A percentile compares a stretch with the other conserved stretches of the same genome.
Conservation (phyloP, 2,888 invertebrate genomes). For the Mellilla xanthometata region DNA sequence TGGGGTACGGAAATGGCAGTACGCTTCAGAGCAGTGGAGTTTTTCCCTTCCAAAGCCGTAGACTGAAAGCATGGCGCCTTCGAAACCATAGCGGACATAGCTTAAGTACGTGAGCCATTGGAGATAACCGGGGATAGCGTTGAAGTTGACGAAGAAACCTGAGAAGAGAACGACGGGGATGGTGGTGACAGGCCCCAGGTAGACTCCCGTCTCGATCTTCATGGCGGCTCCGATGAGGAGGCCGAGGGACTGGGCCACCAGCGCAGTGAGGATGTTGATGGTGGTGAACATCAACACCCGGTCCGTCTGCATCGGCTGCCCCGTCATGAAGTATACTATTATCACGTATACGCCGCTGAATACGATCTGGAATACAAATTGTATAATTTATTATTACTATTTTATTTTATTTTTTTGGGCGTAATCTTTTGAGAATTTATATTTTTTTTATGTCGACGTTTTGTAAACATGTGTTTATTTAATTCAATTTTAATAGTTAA, state of each 20-base stretch:
- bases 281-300: constrained; percentile 91
- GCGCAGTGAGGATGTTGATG: constrained; percentile 89
- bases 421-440: no score
- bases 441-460: no score
- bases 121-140: constrained; percentile 94
- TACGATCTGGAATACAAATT: constrained; percentile 85
- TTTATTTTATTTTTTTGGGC: no score
- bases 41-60: constrained; percentile 93
- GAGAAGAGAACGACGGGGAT: constrained; percentile 96
- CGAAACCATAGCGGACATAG: constrained; percentile 94
- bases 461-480: no score
- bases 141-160: constrained; percentile 96
- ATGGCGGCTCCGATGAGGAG: constrained; percentile 96
- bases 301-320: constrained; percentile 94
- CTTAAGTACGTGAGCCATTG: constrained; percentile 95
- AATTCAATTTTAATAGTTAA: no score
- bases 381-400: no score
- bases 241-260: constrained; percentile 96
- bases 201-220: constrained; percentile 91
- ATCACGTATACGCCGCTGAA: constrained; percentile 93
- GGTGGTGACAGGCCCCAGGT: constrained; percentile 93
- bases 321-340: constrained; percentile 97
- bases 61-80: constrained; percentile 95
- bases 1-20: constrained; percentile 92
- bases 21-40: constrained; percentile 90